Base-by-base conservation (phyloP, 2,797 vertebrate genomes). In the Gorsachius magnificus region DNA sequence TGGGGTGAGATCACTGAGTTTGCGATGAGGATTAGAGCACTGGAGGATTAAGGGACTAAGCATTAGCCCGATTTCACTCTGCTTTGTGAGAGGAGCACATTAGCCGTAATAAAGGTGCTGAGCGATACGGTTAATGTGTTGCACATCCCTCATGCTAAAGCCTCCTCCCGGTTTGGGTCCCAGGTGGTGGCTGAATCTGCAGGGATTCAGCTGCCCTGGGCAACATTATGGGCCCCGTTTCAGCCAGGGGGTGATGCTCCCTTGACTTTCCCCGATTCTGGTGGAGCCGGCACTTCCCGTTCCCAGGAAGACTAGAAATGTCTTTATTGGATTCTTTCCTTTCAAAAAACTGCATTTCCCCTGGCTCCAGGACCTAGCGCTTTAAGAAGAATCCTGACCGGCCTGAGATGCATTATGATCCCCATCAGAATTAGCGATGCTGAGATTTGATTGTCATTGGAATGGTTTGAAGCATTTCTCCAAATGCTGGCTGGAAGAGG, bases 71-170 rank as follows among this genome's bases (percentile, higher is more conserved):
- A 78, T 97, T 95, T 78, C 63, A 12, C 81, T 93, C 92, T 88
- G 89, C 92, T 90, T 78, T 90, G 90, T 87, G 74, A 96, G 85
- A 90, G 87, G 80, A 95, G 91, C 87, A 69, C 83, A 29, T 76
- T 89, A 93, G 80, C 65, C 4, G 25, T 69, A 46, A 90, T 56
- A 64, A 85, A 93, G 78, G 75, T 87, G 94, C 88, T 69, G 91
- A 96, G 92, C 3, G 43, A 69, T 45, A 56, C 6, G 38, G 38
- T 61, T 65, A 17, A 48, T 51, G 65, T 50, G 64, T 46, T 90
- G 88, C n/a, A 2, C 51, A 41, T 64, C 66, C 74, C 68, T 43
- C 24, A 8, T 13, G 53, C 50, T 51, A 31, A 85, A 88, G 31
- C 72, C 60, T 90, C 46, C 25, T 64, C 66, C 70, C 0, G 0